Conservation (phyloP, 1,140 invertebrate genomes). For the Parapsyche elsis region DNA sequence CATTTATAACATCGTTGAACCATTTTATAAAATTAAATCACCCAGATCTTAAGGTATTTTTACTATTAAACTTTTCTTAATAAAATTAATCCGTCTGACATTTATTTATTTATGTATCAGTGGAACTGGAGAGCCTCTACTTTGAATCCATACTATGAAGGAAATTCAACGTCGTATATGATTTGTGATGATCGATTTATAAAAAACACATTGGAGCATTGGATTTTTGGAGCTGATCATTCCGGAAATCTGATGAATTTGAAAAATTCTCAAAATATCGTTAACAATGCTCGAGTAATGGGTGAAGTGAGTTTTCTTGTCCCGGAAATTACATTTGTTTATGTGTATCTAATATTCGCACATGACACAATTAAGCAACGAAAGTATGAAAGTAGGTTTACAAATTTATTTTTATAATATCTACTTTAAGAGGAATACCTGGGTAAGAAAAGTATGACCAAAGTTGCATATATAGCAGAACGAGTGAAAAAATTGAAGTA, state of each 20-base stretch:
- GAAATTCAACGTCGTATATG: constrained; percentile 77
- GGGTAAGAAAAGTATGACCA: too few species aligned
- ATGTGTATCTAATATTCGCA: background rate
- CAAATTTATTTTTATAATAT: too few species aligned
- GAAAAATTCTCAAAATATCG: constrained; percentile 74
- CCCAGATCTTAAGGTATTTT: constrained; percentile 67
- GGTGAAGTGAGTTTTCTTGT: constrained; percentile 59
- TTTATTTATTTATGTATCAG: constrained; percentile 58
- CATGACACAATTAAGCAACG: too few species aligned
- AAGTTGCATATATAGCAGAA: too few species aligned
- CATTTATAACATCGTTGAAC: constrained; percentile 90
- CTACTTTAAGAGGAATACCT: too few species aligned
- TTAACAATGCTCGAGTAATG: constrained; percentile 61
- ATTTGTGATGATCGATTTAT: constrained; percentile 90
- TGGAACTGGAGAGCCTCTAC: constrained; percentile 90
- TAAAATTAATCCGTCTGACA: constrained; percentile 26
- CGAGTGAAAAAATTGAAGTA: too few species aligned
- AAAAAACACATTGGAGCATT: constrained; percentile 78
- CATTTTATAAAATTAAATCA: constrained; percentile 79
- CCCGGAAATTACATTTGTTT: too few species aligned
- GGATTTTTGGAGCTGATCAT: constrained; percentile 87
- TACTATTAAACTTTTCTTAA: too few species aligned
- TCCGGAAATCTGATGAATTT: constrained; percentile 84
- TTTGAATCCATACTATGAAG: constrained; percentile 93
- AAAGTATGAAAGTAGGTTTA: too few species aligned